Conservation (phyloP, 2,797 vertebrate genomes). For the Moxostoma hubbsi region DNA sequence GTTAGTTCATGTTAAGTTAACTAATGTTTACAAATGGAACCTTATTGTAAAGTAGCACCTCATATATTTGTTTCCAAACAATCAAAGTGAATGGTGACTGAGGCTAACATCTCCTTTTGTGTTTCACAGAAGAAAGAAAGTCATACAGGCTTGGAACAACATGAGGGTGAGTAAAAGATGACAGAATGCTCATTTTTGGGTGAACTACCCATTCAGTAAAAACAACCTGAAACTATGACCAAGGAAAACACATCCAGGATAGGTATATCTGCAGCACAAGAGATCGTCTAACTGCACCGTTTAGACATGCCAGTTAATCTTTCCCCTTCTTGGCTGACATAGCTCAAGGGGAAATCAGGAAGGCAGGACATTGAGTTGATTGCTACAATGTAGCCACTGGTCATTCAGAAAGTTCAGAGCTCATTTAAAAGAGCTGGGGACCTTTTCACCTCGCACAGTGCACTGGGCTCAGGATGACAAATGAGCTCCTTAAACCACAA, state of each 20-base stretch:
- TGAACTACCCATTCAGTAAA: not conserved
- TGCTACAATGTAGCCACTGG: slow-evolving; percentile 44
- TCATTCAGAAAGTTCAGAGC: slow-evolving; percentile 58
- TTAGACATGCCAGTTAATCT: slow-evolving; percentile 61
- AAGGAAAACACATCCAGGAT: slow-evolving; percentile 41
- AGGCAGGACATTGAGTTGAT: slow-evolving; percentile 51
- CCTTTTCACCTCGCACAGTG: slow-evolving; percentile 54
- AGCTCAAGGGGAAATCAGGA: slow-evolving; percentile 55
- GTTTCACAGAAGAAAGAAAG: too few species aligned
- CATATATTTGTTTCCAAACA: too few species aligned
- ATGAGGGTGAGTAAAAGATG: not conserved
- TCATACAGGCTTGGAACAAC: too few species aligned
- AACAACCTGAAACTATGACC: slow-evolving; percentile 36
- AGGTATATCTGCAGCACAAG: slow-evolving; percentile 31
- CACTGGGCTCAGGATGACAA: slow-evolving; percentile 52
- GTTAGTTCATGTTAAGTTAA: too few species aligned
- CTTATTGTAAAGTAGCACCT: too few species aligned
- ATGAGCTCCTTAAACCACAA: slow-evolving; percentile 56
- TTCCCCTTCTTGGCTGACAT: slow-evolving; percentile 49
- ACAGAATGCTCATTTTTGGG: not conserved
- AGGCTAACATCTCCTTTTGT: too few species aligned
- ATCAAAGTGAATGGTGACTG: too few species aligned
- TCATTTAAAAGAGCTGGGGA: slow-evolving; percentile 57
- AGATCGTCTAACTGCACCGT: slow-evolving; percentile 49
- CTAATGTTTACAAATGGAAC: too few species aligned